Evolutionary conservation across 2,888 invertebrate genomes (phyloP), one percentile per base, ranked within the genome.

Genomic region (Limnephilus auricula): DNA sequence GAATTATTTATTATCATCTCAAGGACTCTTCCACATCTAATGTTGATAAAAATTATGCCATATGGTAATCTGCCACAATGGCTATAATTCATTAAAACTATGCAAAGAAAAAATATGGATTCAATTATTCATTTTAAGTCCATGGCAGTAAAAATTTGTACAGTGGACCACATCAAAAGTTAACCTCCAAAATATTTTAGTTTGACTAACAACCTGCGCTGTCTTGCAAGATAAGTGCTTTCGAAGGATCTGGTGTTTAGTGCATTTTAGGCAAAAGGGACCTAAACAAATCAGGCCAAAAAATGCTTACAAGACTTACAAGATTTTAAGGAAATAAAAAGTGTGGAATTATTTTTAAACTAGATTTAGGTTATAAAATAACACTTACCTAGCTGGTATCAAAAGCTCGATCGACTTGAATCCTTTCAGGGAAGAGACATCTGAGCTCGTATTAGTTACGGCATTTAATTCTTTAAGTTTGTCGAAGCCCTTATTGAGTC

Each of bases 371-470:
- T 15, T 25, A 65, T 65, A 3, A 50, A 65, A 65, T 25, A 32
- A n/a, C 10, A 94, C 93, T 95, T 94, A 98, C 97, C 98, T 98
- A 93, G 96, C 95, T 92, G 97, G 96, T 94, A 98, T 96, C 95
- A 98, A 98, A 94, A 98, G 95, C 95, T 98, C 97, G 94, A 98
- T 97, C 80, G 97, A 97, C 93, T 97, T 97, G 94, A 98, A 98
- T 94, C 97, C 96, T 94, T 97, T 96, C 83, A 97, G 95, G 95
- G 97, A 96, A 93, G 96, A 93, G 94, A 96, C 95, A 32, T 95
- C 95, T 91, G 94, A 94, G 3, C 94, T 93, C 93, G 94, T 94
- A 65, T 94, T 94, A 91, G 94, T 94, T 86, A 94, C 94, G 32
- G 65, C 87, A 82, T 92, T 86, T 32, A 91, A 87, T 93, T 96